These are phyloP conservation scores for Nineta flava DNA, from an alignment of 2,888 invertebrate species.

Conservation along the genomic window DNA sequence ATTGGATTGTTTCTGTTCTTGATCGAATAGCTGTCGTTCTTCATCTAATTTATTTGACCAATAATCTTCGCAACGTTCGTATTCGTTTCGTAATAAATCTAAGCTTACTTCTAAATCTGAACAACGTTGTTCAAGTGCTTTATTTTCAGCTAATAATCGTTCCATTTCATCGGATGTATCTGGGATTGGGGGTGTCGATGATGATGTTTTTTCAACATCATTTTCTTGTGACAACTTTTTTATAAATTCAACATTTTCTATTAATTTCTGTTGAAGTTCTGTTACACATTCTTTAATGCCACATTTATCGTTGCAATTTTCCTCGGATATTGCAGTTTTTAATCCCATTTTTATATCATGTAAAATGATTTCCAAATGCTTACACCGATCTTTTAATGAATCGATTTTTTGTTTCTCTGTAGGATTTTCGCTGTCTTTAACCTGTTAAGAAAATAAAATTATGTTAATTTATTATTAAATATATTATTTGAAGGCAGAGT, in stretches of 20 bases:
- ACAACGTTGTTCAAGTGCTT: slow-evolving; percentile 31
- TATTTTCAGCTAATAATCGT: slow-evolving; percentile 20
- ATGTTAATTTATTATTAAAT: background rate
- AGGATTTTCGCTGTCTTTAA: slow-evolving; percentile 12
- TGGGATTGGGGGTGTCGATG: slow-evolving; percentile 13
- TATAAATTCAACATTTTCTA: background rate
- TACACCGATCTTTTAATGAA: slow-evolving; percentile 25
- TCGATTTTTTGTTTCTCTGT: slow-evolving; percentile 18
- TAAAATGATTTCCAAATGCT: slow-evolving; percentile 34
- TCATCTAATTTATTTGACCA: slow-evolving; percentile 67
- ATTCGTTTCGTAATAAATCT: slow-evolving; percentile 58
- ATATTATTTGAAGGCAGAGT: background rate
- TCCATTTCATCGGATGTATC: slow-evolving; percentile 6
- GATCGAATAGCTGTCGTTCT: slow-evolving; percentile 56
- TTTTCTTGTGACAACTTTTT: background rate
- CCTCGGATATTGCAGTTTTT: background rate
- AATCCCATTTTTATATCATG: slow-evolving; percentile 23
- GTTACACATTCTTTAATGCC: slow-evolving; percentile 6
- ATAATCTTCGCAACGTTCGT: slow-evolving; percentile 76
- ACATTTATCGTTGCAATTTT: slow-evolving; percentile 7
- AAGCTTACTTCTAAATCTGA: slow-evolving; percentile 56
- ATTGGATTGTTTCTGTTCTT: slow-evolving; percentile 59
- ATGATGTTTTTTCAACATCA: background rate
- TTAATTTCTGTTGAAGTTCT: background rate
- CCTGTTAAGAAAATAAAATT: background rate